These are phyloP conservation scores for Poecilia picta DNA, from an alignment of 2,797 vertebrate genomes.

Conservation along the genomic window DNA sequence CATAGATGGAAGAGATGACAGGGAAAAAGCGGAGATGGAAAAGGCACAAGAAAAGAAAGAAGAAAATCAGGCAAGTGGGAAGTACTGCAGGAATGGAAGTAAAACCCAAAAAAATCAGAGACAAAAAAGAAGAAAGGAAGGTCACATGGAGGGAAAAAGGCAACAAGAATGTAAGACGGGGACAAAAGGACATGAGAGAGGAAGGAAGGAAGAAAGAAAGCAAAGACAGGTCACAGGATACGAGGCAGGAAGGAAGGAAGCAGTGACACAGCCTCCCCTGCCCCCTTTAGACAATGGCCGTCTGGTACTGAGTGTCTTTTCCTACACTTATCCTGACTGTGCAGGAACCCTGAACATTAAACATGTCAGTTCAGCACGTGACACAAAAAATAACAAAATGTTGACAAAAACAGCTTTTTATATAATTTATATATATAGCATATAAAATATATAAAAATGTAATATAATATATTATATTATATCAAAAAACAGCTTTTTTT, in stretches of 20 bases:
- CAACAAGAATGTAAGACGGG: background rate
- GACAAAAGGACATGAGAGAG: background rate
- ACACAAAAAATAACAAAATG: background rate
- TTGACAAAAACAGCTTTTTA: background rate
- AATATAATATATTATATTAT: no score
- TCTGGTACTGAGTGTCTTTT: background rate
- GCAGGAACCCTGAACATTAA: background rate
- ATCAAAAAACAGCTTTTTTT: background rate
- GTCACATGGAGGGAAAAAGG: background rate
- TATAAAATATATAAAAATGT: no score
- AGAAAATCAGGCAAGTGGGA: background rate
- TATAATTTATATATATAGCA: no score
- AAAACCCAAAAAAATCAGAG: background rate
- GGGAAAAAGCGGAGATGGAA: background rate
- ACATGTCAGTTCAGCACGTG: background rate
- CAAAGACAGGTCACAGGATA: background rate
- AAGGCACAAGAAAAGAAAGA: background rate
- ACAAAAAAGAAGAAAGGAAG: background rate
- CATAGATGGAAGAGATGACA: background rate
- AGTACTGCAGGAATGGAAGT: background rate
- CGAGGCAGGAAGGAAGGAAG: background rate
- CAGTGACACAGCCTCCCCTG: background rate
- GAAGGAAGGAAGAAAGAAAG: background rate
- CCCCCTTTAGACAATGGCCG: background rate
- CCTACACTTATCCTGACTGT: background rate